Conservation (phyloP, 1,140 invertebrate genomes). For the Prorops nasuta region DNA sequence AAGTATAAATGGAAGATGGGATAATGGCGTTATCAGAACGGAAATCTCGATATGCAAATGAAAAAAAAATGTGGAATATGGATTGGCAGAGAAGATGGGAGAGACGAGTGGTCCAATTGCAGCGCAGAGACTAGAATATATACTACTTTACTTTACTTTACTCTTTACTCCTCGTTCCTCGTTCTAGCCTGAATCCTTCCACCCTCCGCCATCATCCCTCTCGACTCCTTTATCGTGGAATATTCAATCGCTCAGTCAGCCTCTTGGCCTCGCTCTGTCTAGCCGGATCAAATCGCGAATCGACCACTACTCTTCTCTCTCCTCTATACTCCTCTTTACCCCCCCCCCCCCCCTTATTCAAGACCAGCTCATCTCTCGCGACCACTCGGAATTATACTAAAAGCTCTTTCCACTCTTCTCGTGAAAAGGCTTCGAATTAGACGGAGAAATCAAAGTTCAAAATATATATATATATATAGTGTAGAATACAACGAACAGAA, state of each 20-base stretch:
- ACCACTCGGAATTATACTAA: too few species aligned
- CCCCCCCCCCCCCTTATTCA: slow-evolving; percentile 7
- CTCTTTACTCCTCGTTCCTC: background rate
- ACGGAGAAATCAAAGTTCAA: too few species aligned
- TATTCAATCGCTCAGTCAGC: slow-evolving; percentile 22
- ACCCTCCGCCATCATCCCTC: background rate
- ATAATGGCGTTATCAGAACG: slow-evolving; percentile 2
- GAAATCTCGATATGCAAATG: slow-evolving; percentile 23
- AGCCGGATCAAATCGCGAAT: too few species aligned
- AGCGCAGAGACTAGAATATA: too few species aligned
- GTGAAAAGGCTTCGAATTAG: too few species aligned
- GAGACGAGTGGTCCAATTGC: slow-evolving; percentile 5
- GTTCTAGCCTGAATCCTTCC: background rate
- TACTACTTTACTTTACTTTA: background rate
- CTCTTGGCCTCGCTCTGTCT: too few species aligned
- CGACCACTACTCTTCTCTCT: background rate
- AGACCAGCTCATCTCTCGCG: slow-evolving; percentile 1
- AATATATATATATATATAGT: too few species aligned
- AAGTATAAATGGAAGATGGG: too few species aligned
- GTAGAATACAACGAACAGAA: too few species aligned
- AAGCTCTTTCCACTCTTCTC: too few species aligned
- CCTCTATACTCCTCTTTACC: background rate
- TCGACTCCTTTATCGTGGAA: slow-evolving; percentile 9
- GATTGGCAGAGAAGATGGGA: background rate
- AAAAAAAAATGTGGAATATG: slow-evolving; percentile 10